Evolutionary conservation across 2,113 vertebrate species (phyloP), one percentile per base, ranked within the genome.

Genomic region (Terrapene triunguis): DNA sequence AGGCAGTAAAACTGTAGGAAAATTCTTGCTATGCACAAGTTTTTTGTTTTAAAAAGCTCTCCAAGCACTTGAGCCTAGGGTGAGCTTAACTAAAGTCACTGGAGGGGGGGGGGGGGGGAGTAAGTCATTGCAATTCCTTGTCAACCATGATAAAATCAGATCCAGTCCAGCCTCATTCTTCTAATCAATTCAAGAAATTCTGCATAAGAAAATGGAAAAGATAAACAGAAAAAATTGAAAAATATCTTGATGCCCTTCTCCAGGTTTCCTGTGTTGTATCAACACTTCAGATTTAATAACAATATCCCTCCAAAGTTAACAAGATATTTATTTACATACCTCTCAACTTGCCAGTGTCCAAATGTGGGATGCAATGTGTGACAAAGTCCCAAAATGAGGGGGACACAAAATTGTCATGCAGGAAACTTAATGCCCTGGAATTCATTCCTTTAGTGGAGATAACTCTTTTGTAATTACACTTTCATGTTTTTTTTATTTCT

Each of bases 401-500:
- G 89, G 5, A 2, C 2, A 4, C 2, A 3, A 47, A 91, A 59
- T 90, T 90, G 50, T 6, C 69, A n/a, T 25, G 35, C 19, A 54
- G 42, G 80, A 85, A 85, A 85, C 17, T n/a, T 90, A 42, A 91
- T 44, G 38, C 72, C 42, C 54, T 89, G 42, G 38, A 16, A 86
- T 88, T 44, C 38, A 50, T 21, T 90, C 84, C 89, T 1, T 53
- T 91, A 86, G 53, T 22, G 29, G 17, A 55, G 29, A 8, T 80
- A 65, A 87, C 47, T 81, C 80, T 69, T 19, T 17, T 35, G 14
- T 83, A 87, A 95, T 69, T 21, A 6, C 80, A 24, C 55, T 80
- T 89, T 91, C 88, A 50, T 65, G 5, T 53, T 81, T 53, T 54
- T 54, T 54, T 54, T 89, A 3, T 94, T 93, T 96, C 85, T 90